A percentile compares a stretch with the other conserved stretches of the same genome.
phyloP scores from a whole-genome alignment of 2,113 vertebrate species.

The Sterna hirundo region DNA sequence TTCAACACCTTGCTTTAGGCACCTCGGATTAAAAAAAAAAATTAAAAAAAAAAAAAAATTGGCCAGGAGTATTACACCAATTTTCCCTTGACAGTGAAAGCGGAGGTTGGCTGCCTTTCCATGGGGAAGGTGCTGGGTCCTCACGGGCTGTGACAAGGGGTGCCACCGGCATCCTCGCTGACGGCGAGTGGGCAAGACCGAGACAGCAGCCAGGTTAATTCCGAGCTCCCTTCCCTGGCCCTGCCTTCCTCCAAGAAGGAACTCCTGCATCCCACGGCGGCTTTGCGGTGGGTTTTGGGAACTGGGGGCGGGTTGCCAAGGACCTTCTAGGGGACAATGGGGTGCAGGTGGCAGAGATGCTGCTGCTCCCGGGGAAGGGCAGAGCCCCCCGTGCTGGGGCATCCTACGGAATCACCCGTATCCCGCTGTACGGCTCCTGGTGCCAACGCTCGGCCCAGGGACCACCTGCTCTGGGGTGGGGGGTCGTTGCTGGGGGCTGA shows the following conservation, averaged over 20 bases:
- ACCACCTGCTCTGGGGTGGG: background rate
- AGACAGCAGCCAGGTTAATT: background rate
- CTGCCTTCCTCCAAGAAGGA: accelerated
- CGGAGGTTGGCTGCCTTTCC: background rate
- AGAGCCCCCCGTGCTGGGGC: background rate
- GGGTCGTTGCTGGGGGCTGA: background rate
- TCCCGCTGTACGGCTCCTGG: background rate
- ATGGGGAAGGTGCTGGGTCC: background rate
- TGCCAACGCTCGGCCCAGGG: accelerated
- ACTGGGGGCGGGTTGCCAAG: background rate
- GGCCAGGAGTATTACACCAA: background rate
- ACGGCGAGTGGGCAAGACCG: background rate
- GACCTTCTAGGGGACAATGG: background rate
- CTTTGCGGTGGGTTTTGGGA: background rate
- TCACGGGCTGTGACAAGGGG: accelerated
- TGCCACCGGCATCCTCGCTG: background rate
- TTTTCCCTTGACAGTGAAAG: background rate
- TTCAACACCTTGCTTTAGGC: constrained; percentile 53
- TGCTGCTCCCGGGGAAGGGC: background rate
- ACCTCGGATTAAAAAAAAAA: background rate
- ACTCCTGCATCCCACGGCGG: accelerated
- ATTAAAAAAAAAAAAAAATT: too few species aligned
- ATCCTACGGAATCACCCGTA: accelerated
- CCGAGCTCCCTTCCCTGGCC: background rate
- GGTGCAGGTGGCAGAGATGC: background rate